These are phyloP conservation scores for Muschampia plurimacula DNA, from an alignment of 2,888 invertebrate genomes.

Conservation along the genomic window DNA sequence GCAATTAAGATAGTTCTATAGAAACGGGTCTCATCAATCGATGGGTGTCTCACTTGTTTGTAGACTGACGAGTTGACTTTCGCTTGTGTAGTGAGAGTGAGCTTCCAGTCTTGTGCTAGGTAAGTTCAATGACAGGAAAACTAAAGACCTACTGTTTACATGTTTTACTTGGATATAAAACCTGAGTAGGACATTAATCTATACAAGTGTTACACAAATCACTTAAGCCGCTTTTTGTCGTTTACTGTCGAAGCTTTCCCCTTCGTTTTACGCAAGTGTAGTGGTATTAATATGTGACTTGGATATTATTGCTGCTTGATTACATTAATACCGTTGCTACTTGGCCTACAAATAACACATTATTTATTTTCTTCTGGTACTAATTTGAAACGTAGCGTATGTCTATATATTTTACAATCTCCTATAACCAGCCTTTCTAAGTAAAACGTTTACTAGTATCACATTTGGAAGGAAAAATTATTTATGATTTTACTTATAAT, in stretches of 20 bases:
- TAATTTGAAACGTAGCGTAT: background rate
- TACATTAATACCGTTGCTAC: background rate
- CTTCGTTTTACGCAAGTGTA: conserved; percentile 5
- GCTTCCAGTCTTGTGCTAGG: conserved; percentile 57
- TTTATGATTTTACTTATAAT: no score
- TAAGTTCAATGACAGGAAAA: conserved; percentile 44
- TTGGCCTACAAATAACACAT: background rate
- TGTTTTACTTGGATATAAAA: conserved; percentile 28
- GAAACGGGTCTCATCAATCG: conserved; percentile 43
- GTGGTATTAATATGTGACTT: conserved; percentile 1
- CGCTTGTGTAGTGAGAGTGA: conserved; percentile 69
- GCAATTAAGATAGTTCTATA: conserved; percentile 34
- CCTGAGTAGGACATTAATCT: conserved; percentile 25
- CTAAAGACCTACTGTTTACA: conserved; percentile 31
- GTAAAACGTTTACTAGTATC: no score
- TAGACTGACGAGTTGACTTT: conserved; percentile 61
- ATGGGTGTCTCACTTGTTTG: conserved; percentile 39
- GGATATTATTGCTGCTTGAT: background rate
- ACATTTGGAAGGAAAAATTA: no score
- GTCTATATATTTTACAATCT: background rate
- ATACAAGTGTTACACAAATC: conserved; percentile 28
- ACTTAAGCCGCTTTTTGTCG: conserved; percentile 25
- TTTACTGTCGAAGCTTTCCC: conserved; percentile 17
- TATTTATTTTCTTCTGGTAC: background rate
- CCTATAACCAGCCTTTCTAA: no score